Evolutionary conservation across 2,113 vertebrate genomes (phyloP), one percentile per base, ranked within the genome.

Genomic region (Myanophis thanlyinensis): DNA sequence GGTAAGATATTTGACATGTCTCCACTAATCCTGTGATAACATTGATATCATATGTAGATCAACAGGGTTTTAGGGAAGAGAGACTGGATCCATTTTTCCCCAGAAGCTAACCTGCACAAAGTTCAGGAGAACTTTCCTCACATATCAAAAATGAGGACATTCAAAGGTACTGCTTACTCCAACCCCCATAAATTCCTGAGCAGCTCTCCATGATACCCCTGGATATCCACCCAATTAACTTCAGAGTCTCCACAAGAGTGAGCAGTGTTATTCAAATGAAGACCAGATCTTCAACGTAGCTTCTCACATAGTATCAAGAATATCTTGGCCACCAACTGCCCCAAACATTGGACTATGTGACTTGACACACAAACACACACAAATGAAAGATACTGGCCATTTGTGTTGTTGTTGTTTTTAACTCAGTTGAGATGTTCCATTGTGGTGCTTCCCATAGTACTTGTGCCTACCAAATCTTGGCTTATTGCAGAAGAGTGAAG

Each of bases 401-500:
- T 30, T 73, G 0, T 0, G 0, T 48, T 89, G n/a, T n/a, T n/a
- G n/a, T n/a, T n/a, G n/a, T 91, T 89, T 94, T 86, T 93, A 73
- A 90, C 46, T 15, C 85, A 86, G 18, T 84, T 27, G 44, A 20
- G 44, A 4, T 56, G 25, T 40, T 88, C 30, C 80, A 89, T 90
- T 10, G 0, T 56, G 89, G 89, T 88, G 1, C 1, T 47, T 46
- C 92, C 93, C 87, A 85, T 56, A 86, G 93, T 91, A 48, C 87
- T 94, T 92, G 12, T 73, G 54, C 56, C 93, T 92, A 93, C 89
- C 0, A 0, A 89, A 93, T 92, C 94, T 94, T 94, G 93, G 93
- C 93, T 89, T 95, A 91, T 90, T 88, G 67, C 89, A 20, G 5
- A 85, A 4, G 53, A 3, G 87, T 93, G 10, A 89, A 93, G 90